Conservation (phyloP, 2,113 vertebrate genomes). For the Salvelinus namaycush region DNA sequence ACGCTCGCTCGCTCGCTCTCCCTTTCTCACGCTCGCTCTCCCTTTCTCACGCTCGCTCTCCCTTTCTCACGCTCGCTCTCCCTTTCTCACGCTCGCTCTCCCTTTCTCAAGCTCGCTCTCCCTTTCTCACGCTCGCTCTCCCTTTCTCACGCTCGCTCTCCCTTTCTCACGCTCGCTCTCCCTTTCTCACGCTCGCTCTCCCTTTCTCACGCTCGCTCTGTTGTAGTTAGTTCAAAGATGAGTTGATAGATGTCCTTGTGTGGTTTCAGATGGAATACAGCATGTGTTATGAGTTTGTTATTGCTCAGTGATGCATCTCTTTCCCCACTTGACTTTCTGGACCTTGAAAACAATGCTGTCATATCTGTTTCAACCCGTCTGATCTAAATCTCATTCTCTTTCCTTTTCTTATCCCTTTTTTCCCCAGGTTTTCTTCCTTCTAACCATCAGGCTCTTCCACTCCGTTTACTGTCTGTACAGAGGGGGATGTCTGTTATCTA, state of each 20-base stretch:
- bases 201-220: too few relatives aligned
- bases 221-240: too few relatives aligned
- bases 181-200: too few relatives aligned
- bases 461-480: constrained; percentile 63
- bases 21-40: not conserved
- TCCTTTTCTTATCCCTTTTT: constrained; percentile 45
- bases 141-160: not conserved
- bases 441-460: constrained; percentile 63
- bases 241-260: too few relatives aligned
- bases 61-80: too few relatives aligned
- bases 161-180: too few relatives aligned
- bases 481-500: constrained; percentile 82
- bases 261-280: too few relatives aligned
- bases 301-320: not conserved
- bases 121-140: not conserved
- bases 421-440: constrained; percentile 58
- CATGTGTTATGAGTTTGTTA: too few relatives aligned
- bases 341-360: constrained; percentile 23
- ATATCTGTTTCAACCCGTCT: constrained; percentile 57
- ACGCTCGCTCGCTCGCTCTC: too few relatives aligned
- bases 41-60: not conserved
- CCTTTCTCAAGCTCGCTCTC: too few relatives aligned
- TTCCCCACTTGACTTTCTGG: constrained; percentile 1
- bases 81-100: too few relatives aligned
- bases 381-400: not conserved